Evolutionary conservation across 2,888 invertebrate genomes (phyloP).

Genomic region (Scaptomyza cyrtandrae): DNA sequence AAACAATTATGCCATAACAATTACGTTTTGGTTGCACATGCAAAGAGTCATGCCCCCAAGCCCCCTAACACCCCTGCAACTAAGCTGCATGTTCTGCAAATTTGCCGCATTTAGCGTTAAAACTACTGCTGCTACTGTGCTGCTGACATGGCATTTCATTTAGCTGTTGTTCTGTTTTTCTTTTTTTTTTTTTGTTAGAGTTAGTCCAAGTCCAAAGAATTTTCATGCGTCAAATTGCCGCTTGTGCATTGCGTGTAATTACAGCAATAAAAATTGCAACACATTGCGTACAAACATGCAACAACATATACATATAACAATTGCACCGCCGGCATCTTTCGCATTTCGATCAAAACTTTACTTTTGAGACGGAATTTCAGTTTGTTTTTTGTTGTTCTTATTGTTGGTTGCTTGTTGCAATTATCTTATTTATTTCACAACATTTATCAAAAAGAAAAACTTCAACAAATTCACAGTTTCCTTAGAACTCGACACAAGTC

Average conservation of each 20-base stretch:
- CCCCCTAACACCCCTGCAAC: not conserved
- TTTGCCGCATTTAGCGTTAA: conserved; percentile 67
- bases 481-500: conserved; percentile 36
- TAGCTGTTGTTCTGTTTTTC: conserved; percentile 25
- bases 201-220: conserved; percentile 56
- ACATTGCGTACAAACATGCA: conserved; percentile 77
- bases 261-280: conserved; percentile 77
- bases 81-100: conserved; percentile 54
- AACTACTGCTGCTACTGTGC: conserved; percentile 25
- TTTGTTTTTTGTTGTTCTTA: conserved; percentile 16
- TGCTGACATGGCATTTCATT: conserved; percentile 61
- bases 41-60: conserved; percentile 32
- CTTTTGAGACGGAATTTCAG: conserved; percentile 7
- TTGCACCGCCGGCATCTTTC: conserved; percentile 5
- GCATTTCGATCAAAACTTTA: conserved; percentile 23
- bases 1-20: conserved; percentile 77
- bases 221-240: conserved; percentile 77
- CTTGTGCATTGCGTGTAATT: conserved; percentile 77
- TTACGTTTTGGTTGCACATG: conserved; percentile 70
- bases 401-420: conserved; percentile 45
- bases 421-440: conserved; percentile 72
- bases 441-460: conserved; percentile 71
- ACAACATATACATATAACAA: conserved; percentile 30
- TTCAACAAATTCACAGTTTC: conserved; percentile 71
- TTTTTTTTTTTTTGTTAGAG: not conserved